phyloP scores from a whole-genome alignment of 2,888 invertebrate genomes.

The Thymelicus lineola region DNA sequence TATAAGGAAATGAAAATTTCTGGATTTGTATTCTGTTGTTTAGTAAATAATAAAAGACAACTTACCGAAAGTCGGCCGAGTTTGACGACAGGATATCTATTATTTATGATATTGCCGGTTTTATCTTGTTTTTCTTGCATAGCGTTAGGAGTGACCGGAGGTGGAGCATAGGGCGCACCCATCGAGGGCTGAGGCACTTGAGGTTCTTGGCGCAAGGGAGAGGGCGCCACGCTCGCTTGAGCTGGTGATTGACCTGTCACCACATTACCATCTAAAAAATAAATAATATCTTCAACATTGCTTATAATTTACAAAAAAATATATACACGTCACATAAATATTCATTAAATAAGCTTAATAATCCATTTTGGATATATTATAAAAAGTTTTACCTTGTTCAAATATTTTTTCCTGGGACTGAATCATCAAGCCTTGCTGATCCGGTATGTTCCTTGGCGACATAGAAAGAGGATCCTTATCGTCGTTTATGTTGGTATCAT shows the following conservation, averaged over 20 bases:
- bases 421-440: constrained; percentile 65
- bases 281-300: no score
- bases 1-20: no score
- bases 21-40: no score
- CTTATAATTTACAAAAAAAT: no score
- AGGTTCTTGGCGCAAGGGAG: constrained; percentile 79
- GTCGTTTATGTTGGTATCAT: constrained; percentile 69
- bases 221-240: constrained; percentile 87
- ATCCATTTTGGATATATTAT: not conserved
- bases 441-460: constrained; percentile 71
- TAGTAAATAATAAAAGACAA: not conserved
- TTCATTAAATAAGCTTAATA: no score
- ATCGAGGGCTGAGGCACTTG: constrained; percentile 81
- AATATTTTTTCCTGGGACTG: constrained; percentile 73
- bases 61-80: constrained; percentile 80
- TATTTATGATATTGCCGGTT: constrained; percentile 60
- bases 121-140: constrained; percentile 70
- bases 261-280: constrained; percentile 70
- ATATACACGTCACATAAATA: no score
- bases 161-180: constrained; percentile 74
- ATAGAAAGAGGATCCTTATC: constrained; percentile 80
- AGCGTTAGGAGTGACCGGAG: constrained; percentile 49
- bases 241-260: constrained; percentile 86
- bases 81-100: constrained; percentile 79
- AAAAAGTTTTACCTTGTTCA: constrained; percentile 65